Evolutionary conservation across 2,797 vertebrate genomes (phyloP).

Genomic region (Australoheros facetus): DNA sequence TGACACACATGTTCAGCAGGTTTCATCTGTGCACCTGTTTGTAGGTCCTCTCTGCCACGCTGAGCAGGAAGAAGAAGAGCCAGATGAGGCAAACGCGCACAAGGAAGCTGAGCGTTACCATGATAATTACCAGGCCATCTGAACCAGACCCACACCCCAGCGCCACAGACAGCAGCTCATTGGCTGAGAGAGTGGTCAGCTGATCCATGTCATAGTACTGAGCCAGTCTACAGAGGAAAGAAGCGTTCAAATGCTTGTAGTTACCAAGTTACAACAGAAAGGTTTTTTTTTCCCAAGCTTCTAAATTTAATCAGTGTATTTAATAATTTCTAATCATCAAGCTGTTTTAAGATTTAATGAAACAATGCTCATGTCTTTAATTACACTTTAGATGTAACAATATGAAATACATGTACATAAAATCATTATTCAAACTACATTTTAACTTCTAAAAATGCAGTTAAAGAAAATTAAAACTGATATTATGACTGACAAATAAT

Average conservation of each 20-base stretch:
- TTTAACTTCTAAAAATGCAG: not conserved
- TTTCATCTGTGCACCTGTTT: constrained; percentile 86
- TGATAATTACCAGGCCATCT: constrained; percentile 85
- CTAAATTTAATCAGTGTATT: no score
- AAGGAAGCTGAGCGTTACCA: constrained; percentile 92
- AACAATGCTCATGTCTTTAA: no score
- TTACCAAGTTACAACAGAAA: not conserved
- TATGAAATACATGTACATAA: not conserved
- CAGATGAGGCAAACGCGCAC: constrained; percentile 94
- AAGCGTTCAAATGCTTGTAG: not conserved
- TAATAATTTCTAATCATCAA: no score
- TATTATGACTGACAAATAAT: not conserved
- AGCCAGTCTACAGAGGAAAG: constrained; percentile 82
- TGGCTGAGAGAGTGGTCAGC: constrained; percentile 85
- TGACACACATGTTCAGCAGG: not conserved
- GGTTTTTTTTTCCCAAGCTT: no score
- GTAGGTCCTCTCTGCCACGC: constrained; percentile 97
- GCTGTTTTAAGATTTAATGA: not conserved
- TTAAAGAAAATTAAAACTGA: not conserved
- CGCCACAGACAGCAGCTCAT: constrained; percentile 87
- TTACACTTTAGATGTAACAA: not conserved
- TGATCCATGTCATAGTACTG: constrained; percentile 92
- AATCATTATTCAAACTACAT: not conserved
- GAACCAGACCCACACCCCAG: constrained; percentile 88
- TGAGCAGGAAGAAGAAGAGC: constrained; percentile 99